Evolutionary conservation across 2,888 invertebrate species (phyloP), one percentile per base, ranked within the genome.

Genomic region (Zelleria hepariella): DNA sequence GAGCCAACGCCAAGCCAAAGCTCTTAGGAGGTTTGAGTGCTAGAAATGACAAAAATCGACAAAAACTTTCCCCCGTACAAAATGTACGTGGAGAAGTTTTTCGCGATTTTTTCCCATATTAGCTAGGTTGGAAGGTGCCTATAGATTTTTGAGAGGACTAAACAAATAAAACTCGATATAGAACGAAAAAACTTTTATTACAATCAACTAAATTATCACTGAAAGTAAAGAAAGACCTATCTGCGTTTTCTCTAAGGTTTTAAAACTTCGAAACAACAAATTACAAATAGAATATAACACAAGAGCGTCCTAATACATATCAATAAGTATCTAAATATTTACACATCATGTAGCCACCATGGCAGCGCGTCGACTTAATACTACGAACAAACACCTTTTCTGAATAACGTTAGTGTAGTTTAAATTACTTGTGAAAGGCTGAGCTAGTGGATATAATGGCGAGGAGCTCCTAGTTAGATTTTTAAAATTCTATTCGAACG

Each of bases 101-200:
- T n/a, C n/a, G n/a, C n/a, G n/a, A n/a, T n/a, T n/a, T n/a, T 42
- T 15, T 10, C 2, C 15, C 3, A 15, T 42, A 42, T 10, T 5
- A 42, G 15, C 1, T 42, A 42, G n/a, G n/a, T n/a, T n/a, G n/a
- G n/a, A n/a, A n/a, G n/a, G n/a, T n/a, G n/a, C 7, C 7, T 42
- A 42, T 1, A 2, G 21, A n/a, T 21, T 4, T 49, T 2, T 8
- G 48, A 20, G 49, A 49, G 7, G 18, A 21, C 10, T 10, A 49
- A 15, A 4, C 1, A 49, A 49, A 49, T 49, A 8, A 49, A 7
- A 21, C 20, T 20, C 49, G 20, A 24, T 53, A 69, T 73, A 10
- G 77, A 83, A 82, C 78, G 76, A 82, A 82, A 32, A 83, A 80
- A 82, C 79, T 82, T 84, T 84, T 78, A 78, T 80, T 82, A 76